phyloP scores from a whole-genome alignment of 23 tunicate genomes.

The Styela clava region DNA sequence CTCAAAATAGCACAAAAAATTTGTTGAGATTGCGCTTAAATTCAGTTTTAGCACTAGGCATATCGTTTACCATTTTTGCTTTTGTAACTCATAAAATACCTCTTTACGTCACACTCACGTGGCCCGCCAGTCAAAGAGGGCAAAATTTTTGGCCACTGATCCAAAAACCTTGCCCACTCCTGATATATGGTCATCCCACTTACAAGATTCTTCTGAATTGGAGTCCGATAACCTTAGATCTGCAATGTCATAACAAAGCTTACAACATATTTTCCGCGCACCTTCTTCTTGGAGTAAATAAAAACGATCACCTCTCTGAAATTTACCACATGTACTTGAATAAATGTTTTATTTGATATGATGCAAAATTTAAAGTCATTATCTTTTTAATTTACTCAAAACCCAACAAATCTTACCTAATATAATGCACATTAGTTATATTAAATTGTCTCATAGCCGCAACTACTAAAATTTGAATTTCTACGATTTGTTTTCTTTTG shows the following conservation, averaged over 20 bases:
- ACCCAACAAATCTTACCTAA: background rate
- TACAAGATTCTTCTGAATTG: background rate
- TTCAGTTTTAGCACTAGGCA: no score
- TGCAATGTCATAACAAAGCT: background rate
- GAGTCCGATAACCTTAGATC: background rate
- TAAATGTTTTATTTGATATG: background rate
- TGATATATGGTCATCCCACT: no score
- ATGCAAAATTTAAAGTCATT: background rate
- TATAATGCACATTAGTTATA: background rate
- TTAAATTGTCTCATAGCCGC: no score
- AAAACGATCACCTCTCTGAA: background rate
- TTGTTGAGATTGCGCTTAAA: no score
- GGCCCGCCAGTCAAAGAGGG: no score
- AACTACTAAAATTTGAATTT: no score
- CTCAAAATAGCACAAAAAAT: no score
- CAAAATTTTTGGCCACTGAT: no score
- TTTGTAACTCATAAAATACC: background rate
- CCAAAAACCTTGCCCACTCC: no score
- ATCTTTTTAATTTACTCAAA: background rate
- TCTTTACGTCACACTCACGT: background rate
- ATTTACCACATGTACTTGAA: no score
- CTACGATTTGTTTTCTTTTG: no score
- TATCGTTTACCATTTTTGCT: background rate
- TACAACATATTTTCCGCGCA: background rate
- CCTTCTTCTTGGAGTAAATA: background rate